These are phyloP conservation scores for Sceloporus undulatus DNA, from an alignment of 2,113 vertebrate genomes.

Conservation along the genomic window DNA sequence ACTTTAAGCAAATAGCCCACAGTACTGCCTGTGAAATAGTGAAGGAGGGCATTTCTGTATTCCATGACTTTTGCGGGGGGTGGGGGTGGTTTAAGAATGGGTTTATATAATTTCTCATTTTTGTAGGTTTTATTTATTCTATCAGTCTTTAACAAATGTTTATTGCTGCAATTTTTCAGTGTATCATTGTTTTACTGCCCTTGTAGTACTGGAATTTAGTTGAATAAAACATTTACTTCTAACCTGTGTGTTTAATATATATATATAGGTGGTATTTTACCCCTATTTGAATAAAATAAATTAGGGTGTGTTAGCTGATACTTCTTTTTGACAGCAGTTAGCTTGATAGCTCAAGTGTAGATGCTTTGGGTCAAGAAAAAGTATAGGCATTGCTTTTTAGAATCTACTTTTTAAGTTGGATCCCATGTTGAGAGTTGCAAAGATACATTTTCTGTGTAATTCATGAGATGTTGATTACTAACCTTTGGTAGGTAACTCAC, in stretches of 20 bases:
- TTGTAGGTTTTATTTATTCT: slow-evolving; percentile 91
- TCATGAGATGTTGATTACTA: too few relatives aligned
- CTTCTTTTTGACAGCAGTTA: slow-evolving; percentile 11
- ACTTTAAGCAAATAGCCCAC: slow-evolving; percentile 83
- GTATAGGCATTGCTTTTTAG: slow-evolving; percentile 8
- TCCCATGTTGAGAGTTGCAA: neutral
- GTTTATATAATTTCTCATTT: slow-evolving; percentile 88
- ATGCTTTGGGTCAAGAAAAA: neutral
- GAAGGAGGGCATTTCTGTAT: slow-evolving; percentile 84
- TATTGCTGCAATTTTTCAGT: slow-evolving; percentile 85
- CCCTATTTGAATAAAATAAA: slow-evolving; percentile 73
- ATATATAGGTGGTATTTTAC: slow-evolving; percentile 61
- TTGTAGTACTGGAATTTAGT: slow-evolving; percentile 92
- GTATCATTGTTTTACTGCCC: slow-evolving; percentile 90
- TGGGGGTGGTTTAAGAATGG: slow-evolving; percentile 80
- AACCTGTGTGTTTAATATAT: slow-evolving; percentile 77
- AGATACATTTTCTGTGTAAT: too few relatives aligned
- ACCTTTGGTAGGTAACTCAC: too few relatives aligned
- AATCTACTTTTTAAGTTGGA: neutral
- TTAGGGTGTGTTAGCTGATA: slow-evolving; percentile 56
- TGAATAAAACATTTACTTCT: slow-evolving; percentile 96
- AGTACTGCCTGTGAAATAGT: slow-evolving; percentile 84
- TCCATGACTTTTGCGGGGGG: slow-evolving; percentile 82
- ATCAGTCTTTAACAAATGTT: slow-evolving; percentile 88
- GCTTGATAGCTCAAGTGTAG: slow-evolving; percentile 22